Percentiles rank a stretch among this genome's conserved stretches.
phyloP scores from a whole-genome alignment of 2,113 vertebrate species.

The Paralichthys olivaceus region DNA sequence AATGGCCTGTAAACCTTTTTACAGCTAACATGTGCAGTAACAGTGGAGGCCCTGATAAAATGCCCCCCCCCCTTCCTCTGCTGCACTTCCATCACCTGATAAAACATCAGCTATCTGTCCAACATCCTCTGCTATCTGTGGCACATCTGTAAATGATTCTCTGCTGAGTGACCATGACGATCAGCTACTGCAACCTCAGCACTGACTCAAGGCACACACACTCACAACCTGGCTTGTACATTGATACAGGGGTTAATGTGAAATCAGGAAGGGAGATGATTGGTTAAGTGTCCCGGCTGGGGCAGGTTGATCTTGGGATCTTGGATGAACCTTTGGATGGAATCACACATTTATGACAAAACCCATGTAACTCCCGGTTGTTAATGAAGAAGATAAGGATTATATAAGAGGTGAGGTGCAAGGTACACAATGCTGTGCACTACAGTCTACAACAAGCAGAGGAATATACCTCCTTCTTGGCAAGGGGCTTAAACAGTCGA shows the following conservation, averaged over 20 bases:
- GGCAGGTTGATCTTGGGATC: background rate
- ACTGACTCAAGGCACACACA: background rate
- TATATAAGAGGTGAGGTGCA: slow-evolving; percentile 23
- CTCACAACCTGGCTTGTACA: background rate
- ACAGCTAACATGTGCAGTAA: background rate
- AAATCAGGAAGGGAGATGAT: slow-evolving; percentile 61
- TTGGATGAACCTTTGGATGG: slow-evolving; percentile 38
- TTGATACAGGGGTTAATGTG: slow-evolving; percentile 11
- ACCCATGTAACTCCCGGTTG: background rate
- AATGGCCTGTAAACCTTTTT: background rate
- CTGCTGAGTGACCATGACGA: slow-evolving; percentile 4
- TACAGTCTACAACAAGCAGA: background rate
- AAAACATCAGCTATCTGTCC: slow-evolving; percentile 10
- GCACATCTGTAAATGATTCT: slow-evolving; percentile 49
- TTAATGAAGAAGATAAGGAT: slow-evolving; percentile 29
- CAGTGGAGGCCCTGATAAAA: background rate
- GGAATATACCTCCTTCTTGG: background rate
- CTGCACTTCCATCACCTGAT: slow-evolving; percentile 15
- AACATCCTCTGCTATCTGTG: slow-evolving; percentile 14
- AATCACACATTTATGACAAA: slow-evolving; percentile 34
- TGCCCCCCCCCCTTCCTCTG: background rate
- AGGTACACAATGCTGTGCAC: slow-evolving; percentile 23
- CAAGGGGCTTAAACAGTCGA: too few relatives aligned
- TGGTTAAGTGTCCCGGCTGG: background rate
- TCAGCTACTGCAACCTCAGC: slow-evolving; percentile 37